Evolutionary conservation across 1,140 invertebrate species (phyloP), one percentile per base, ranked within the genome.

Genomic region (Hypsibius dujardini): DNA sequence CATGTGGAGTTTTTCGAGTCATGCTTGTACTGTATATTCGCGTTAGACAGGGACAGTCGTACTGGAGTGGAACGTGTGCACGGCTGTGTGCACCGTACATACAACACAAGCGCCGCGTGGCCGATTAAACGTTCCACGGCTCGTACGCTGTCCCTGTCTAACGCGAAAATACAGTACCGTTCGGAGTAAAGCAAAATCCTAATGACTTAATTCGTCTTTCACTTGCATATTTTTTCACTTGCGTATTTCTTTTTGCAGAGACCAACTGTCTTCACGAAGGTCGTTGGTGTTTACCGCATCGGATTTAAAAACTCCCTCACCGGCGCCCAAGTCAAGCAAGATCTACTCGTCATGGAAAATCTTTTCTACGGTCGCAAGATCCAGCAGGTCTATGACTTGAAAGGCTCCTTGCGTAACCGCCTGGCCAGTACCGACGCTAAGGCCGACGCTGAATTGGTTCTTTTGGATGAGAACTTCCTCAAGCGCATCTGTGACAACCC

Each of bases 331-430:
- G 81, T 85, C 28, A 86, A 85, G 77, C 85, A 84, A 77, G 87
- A 87, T 79, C 81, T 96, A 46, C 80, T 99, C 15, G 91, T 98
- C 1, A 95, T 98, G 89, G 95, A 98, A 79, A 97, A 98, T 82
- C 83, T 98, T 47, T 98, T 98, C 78, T 95, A 92, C 76, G 84
- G 84, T 69, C 81, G 86, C 62, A 82, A 80, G 46, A 86, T 92
- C 47, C 78, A 78, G 47, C 84, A 87, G 76, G 90, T 90, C 75
- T 99, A 94, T 82, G 95, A 99, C 82, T 81, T 99, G 50, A 99
- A 98, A 82, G 95, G 95, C 45, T 96, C 94, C 0, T 84, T 90
- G 74, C 81, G 94, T 46, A 98, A 98, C 80, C 84, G 95, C 46
- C 80, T 92, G 45, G 90, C 89, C 0, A 86, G 87, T 78, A 77